Evolutionary conservation across 1,140 invertebrate species (phyloP).

Genomic region (Aleiodes sp.): DNA sequence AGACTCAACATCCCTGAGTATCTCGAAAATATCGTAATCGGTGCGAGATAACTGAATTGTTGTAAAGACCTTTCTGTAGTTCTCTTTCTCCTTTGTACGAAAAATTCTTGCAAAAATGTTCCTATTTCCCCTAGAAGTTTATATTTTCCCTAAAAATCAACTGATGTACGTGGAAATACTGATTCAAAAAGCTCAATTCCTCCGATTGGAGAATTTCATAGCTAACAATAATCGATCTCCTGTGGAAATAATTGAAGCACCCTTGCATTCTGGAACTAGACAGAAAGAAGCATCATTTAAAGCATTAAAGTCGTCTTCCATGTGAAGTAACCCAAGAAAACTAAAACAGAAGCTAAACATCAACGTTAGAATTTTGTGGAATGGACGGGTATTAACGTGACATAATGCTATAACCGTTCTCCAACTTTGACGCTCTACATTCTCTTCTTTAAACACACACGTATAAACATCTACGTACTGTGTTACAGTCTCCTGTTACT

Average conservation of each 20-base stretch:
- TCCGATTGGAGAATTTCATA: no score
- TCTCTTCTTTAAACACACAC: slow-evolving; percentile 5
- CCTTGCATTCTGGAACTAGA: background rate
- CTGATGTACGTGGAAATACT: no score
- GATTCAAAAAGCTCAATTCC: no score
- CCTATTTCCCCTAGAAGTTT: no score
- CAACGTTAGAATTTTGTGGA: background rate
- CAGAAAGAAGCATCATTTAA: slow-evolving; percentile 47
- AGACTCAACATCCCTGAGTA: no score
- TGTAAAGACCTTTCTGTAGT: no score
- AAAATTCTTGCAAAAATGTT: no score
- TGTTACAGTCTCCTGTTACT: background rate
- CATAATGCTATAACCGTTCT: slow-evolving; percentile 47
- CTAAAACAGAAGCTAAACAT: background rate
- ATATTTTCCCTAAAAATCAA: no score
- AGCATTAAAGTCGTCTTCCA: slow-evolving; percentile 49
- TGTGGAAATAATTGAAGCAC: background rate
- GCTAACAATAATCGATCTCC: background rate
- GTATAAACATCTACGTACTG: background rate
- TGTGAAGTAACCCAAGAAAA: slow-evolving; percentile 5
- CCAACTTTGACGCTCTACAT: slow-evolving; percentile 25
- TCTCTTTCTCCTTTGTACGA: no score
- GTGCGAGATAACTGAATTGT: no score
- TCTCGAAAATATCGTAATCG: no score
- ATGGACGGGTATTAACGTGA: slow-evolving; percentile 53